Base-by-base conservation (phyloP, 2,113 vertebrate genomes). In the Tetraodon nigroviridis region DNA sequence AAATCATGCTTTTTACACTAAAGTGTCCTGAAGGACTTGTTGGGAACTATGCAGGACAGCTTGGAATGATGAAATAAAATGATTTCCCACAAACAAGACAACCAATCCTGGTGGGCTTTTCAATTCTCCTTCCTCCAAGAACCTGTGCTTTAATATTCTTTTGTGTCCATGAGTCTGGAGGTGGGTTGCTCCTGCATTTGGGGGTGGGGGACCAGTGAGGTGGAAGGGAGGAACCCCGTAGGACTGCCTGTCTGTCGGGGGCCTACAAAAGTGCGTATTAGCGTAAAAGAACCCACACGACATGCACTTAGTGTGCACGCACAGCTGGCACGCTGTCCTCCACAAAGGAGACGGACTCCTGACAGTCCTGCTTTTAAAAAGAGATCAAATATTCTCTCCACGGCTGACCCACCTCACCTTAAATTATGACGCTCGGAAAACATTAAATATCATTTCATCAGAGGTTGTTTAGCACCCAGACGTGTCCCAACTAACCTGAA, bases 311-410 rank as follows among this genome's bases (percentile, higher is more conserved):
- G 29, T 52, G 14, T 29, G 53, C 55, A 29, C 59, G 58, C 70
- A 76, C 80, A 79, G 56, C 73, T 75, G 61, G 67, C 79, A 68
- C 63, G 42, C 17, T 27, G 51, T 66, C 51, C 52, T 37, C 59
- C 40, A 71, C 59, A 53, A 24, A 20, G 6, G 17, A 82, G 62
- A 69, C 68, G 16, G 24, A 11, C 53, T 55, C 24, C 24, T 24
- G 24, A 3, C 3, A 74, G 55, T 18, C 60, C 59, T 57, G 72
- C 0, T 49, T 58, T 64, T 61, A 66, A 76, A 61, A 64, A 22
- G 14, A 27, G 24, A 24, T 24, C 3, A 24, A 24, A 24, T 24
- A 24, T 24, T 24, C 24, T 24, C 24, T 24, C 3, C 24, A 24
- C 7, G 24, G 24, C 24, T 27, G 24, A 27, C 24, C 24, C 24